These are phyloP conservation scores for Coptodon rendalli DNA, from an alignment of 2,113 vertebrate species.

Conservation along the genomic window DNA sequence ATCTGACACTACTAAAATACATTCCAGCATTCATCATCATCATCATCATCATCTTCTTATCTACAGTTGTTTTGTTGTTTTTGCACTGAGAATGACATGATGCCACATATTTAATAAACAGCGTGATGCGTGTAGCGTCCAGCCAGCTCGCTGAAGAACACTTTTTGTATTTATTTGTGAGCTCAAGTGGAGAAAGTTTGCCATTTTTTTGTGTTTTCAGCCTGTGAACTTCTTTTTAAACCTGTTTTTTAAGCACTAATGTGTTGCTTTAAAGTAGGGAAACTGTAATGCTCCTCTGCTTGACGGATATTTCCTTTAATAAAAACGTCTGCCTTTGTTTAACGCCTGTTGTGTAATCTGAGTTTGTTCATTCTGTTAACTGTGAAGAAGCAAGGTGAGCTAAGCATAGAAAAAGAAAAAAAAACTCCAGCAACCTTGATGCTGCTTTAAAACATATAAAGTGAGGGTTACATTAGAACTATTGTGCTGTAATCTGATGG, in stretches of 20 bases:
- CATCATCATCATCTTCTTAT: neutral
- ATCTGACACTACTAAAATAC: slow-evolving; percentile 5
- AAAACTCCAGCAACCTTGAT: neutral
- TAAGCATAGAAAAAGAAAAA: neutral
- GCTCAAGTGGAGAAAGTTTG: neutral
- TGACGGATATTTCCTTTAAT: slow-evolving; percentile 42
- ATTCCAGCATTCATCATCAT: slow-evolving; percentile 23
- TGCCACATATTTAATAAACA: slow-evolving; percentile 36
- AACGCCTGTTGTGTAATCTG: neutral
- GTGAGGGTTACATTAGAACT: neutral
- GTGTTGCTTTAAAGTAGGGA: slow-evolving; percentile 28
- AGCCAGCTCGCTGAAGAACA: slow-evolving; percentile 23
- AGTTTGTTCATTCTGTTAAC: neutral
- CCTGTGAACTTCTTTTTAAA: slow-evolving; percentile 52
- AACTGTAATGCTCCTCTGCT: slow-evolving; percentile 23
- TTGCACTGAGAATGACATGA: slow-evolving; percentile 52
- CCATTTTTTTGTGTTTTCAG: slow-evolving; percentile 31
- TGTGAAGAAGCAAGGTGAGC: neutral
- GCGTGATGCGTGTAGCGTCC: neutral
- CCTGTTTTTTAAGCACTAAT: slow-evolving; percentile 30
- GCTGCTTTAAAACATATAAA: neutral
- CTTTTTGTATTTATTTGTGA: slow-evolving; percentile 52
- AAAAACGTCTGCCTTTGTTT: slow-evolving; percentile 38
- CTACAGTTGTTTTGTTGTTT: neutral
- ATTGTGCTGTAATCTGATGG: neutral